These are phyloP conservation scores for Tetraodon nigroviridis DNA, from an alignment of 2,113 vertebrate genomes.

Conservation along the genomic window DNA sequence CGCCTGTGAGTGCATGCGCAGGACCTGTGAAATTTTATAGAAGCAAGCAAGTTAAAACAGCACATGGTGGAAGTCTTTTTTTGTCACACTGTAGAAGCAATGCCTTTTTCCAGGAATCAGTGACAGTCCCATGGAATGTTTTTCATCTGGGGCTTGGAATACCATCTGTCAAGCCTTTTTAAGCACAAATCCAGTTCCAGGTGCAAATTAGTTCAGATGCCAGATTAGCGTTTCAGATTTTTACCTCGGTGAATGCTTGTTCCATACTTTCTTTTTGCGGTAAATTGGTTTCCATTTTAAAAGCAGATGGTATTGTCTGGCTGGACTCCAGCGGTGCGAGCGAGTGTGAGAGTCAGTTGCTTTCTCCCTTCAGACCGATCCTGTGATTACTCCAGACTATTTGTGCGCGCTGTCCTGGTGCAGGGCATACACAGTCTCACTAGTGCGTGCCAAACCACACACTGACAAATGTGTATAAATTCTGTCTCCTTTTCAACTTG, in stretches of 20 bases:
- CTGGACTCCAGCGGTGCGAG: slow-evolving; percentile 16
- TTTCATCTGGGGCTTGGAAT: slow-evolving; percentile 22
- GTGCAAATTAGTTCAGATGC: slow-evolving; percentile 15
- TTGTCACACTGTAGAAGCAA: too few species aligned
- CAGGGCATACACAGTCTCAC: slow-evolving; percentile 13
- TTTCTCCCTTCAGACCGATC: slow-evolving; percentile 56
- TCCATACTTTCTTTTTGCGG: slow-evolving; percentile 24
- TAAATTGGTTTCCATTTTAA: slow-evolving; percentile 46
- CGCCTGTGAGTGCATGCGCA: neutral
- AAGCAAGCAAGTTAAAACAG: slow-evolving; percentile 52
- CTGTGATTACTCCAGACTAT: slow-evolving; percentile 53
- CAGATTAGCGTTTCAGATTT: slow-evolving; percentile 10
- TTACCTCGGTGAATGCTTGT: neutral
- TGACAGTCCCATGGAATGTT: too few species aligned
- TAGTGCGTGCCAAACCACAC: neutral
- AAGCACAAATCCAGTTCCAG: slow-evolving; percentile 17
- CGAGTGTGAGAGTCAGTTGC: slow-evolving; percentile 21
- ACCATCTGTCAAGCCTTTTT: slow-evolving; percentile 34
- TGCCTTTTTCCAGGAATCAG: too few species aligned
- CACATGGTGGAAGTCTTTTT: slow-evolving; percentile 6
- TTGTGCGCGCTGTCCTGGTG: slow-evolving; percentile 50
- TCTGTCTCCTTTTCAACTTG: slow-evolving; percentile 23
- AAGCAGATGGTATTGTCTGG: slow-evolving; percentile 57
- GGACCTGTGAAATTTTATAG: slow-evolving; percentile 36
- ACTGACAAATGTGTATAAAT: slow-evolving; percentile 8